phyloP scores from a whole-genome alignment of 2,113 vertebrate species.

The Ictalurus furcatus region DNA sequence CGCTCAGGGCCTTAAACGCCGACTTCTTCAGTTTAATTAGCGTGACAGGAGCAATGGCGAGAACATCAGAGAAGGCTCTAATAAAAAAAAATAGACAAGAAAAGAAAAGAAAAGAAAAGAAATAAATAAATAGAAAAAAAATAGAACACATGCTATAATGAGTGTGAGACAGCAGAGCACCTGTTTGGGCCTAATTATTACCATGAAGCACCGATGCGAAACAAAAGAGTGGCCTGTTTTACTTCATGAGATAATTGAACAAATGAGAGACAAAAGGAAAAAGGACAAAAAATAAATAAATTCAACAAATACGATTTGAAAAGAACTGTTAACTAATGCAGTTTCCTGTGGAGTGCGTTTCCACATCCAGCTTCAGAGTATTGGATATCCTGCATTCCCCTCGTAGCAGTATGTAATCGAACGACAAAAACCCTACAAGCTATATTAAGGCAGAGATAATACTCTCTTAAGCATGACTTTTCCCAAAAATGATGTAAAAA shows the following conservation, averaged over 20 bases:
- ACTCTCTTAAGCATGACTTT: not conserved
- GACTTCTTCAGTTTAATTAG: constrained; percentile 69
- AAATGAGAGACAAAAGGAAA: not conserved
- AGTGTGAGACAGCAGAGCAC: constrained; percentile 66
- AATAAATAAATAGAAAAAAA: constrained; percentile 35
- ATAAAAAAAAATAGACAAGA: constrained; percentile 53
- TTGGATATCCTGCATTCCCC: not conserved
- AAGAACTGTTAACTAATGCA: not conserved
- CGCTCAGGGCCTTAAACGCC: constrained; percentile 50
- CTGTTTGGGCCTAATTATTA: constrained; percentile 68
- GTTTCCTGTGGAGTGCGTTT: not conserved
- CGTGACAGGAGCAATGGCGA: constrained; percentile 60
- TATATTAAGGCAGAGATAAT: constrained; percentile 8
- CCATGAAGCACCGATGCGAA: constrained; percentile 52
- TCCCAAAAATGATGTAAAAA: not conserved
- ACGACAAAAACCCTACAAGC: not conserved
- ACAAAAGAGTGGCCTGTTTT: constrained; percentile 50
- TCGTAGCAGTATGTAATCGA: not conserved
- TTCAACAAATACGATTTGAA: not conserved
- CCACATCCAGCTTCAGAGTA: not conserved
- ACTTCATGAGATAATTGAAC: constrained; percentile 26
- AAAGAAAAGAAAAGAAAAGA: not conserved
- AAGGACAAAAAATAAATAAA: constrained; percentile 10
- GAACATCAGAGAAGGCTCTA: constrained; percentile 58
- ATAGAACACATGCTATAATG: constrained; percentile 63